Conservation (phyloP, 2,113 vertebrate genomes). For the Nansenia antarctica region DNA sequence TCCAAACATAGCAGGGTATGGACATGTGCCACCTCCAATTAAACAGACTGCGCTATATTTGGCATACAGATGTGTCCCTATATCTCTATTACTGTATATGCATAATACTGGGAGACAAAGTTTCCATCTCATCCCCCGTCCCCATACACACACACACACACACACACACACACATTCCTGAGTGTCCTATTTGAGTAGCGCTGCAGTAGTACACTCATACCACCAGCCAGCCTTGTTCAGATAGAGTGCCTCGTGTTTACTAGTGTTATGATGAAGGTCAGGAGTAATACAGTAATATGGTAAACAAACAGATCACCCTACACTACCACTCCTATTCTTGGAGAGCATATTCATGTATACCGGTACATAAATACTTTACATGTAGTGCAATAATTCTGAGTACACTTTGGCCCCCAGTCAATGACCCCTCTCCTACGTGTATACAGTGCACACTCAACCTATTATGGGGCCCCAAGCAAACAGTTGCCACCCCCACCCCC, state of each 20-base stretch:
- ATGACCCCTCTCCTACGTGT: not conserved
- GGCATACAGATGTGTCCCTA: slow-evolving; percentile 20
- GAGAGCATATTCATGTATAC: not conserved
- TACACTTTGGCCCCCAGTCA: not conserved
- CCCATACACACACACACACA: slow-evolving; percentile 1
- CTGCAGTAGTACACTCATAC: not conserved
- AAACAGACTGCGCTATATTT: not conserved
- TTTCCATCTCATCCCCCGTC: not conserved
- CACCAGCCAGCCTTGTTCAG: not conserved
- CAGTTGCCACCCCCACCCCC: too few species aligned
- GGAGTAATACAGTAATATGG: not conserved
- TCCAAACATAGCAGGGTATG: slow-evolving; percentile 17
- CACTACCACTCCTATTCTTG: not conserved
- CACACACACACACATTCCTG: slow-evolving; percentile 5
- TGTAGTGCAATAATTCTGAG: not conserved
- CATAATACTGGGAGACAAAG: slow-evolving; percentile 5
- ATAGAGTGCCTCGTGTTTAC: not conserved
- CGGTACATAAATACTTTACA: not conserved
- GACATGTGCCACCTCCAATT: slow-evolving; percentile 10
- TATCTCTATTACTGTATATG: slow-evolving; percentile 16
- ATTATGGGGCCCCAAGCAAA: too few species aligned
- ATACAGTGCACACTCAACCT: too few species aligned
- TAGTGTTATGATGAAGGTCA: not conserved
- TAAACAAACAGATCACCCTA: not conserved
- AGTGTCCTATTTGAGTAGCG: slow-evolving; percentile 10